Base-by-base conservation (phyloP, 1,140 invertebrate species). In the Chrysopa pallens region DNA sequence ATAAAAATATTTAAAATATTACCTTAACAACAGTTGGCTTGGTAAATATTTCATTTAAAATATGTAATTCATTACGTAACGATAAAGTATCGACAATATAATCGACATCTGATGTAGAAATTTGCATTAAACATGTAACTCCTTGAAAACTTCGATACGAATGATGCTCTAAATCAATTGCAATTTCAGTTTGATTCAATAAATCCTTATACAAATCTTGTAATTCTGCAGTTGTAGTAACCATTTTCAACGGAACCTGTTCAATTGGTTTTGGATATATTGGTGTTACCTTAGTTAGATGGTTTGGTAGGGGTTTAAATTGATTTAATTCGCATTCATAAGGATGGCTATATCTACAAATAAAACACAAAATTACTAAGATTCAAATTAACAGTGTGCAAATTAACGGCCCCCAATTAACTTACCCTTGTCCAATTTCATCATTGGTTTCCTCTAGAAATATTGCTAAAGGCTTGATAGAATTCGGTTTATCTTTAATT, bases 111-210 rank as follows among this genome's bases (percentile, higher is more conserved):
- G 68, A 52, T 1, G 91, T 94, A 1, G 91, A 93, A 51, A 98
- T 89, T 66, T 99, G 95, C 61, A 97, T 80, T 1, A 97, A 63
- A 60, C 93, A 97, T 0, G 90, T 93, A 35, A 84, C 84, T 8
- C 79, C 94, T 68, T 60, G 77, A 54, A 80, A 91, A 5, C 75
- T 73, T 45, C 87, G 64, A 53, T 88, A 91, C 1, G 77, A 80
- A 61, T 92, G 87, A 64, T 88, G 82, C 68, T 92, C 89, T 36
- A 94, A 63, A 73, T 95, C 91, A 12, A 94, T 70, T 27, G 86
- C 84, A 48, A 95, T 75, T 55, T 85, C 81, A 11, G 67, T 62
- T 31, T 76, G 71, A 9, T 61, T 67, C 42, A 67, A 60, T 31
- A 96, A 64, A 45, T 80, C 74, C 6, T 72, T 50, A 5, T 84